phyloP scores from a whole-genome alignment of 1,140 invertebrate species.

The Drosophila orena region DNA sequence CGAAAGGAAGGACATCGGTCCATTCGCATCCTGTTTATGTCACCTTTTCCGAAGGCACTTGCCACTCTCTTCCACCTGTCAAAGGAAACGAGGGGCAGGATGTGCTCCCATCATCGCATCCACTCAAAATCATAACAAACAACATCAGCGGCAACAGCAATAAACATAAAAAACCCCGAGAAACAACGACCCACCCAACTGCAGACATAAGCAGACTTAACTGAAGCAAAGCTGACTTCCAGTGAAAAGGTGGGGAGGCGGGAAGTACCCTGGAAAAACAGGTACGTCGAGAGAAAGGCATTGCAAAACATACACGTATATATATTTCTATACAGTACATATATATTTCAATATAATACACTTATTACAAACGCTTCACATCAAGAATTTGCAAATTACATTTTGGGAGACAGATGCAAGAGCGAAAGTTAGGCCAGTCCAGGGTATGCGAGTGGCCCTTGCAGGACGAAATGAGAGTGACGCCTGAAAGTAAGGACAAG shows the following conservation, averaged over 20 bases:
- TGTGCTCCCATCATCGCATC: slow-evolving; percentile 55
- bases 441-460: background rate
- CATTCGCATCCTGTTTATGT: slow-evolving; percentile 11
- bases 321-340: background rate
- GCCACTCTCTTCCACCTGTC: slow-evolving; percentile 19
- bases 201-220: slow-evolving; percentile 28
- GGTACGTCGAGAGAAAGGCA: background rate
- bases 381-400: background rate
- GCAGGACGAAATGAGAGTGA: background rate
- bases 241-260: background rate
- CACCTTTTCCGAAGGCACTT: slow-evolving; percentile 3
- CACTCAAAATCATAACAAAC: slow-evolving; percentile 60
- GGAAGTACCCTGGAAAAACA: background rate
- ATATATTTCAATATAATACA: background rate
- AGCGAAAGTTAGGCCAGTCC: background rate
- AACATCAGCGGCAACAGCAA: slow-evolving; percentile 41
- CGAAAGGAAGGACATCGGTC: background rate
- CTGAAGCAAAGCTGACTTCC: slow-evolving; percentile 8
- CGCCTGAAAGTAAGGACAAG: background rate
- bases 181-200: slow-evolving; percentile 5
- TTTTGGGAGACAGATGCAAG: background rate
- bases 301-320: background rate
- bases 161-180: slow-evolving; percentile 27
- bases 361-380: too few relatives aligned
- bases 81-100: slow-evolving; percentile 15